Percentiles rank a stretch among this genome's conserved stretches.
Evolutionary conservation across 2,888 invertebrate species (phyloP).

Genomic region (Temnothorax unifasciatus): DNA sequence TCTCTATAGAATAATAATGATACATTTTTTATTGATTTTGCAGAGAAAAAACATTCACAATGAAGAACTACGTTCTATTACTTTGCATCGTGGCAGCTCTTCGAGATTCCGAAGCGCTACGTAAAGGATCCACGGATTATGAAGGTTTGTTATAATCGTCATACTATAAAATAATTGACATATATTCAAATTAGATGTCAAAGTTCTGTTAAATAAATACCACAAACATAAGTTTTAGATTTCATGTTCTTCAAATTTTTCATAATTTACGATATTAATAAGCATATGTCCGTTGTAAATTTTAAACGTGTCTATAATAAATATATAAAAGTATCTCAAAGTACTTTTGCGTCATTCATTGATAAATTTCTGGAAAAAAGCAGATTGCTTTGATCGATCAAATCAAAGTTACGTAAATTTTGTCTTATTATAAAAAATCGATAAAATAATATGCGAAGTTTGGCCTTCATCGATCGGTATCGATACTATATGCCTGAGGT

Average conservation of each 20-base stretch:
- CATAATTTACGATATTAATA: background rate
- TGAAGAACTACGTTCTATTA: conserved; percentile 63
- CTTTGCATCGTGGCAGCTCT: conserved; percentile 63
- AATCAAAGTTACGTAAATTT: background rate
- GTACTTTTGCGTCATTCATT: background rate
- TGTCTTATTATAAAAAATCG: background rate
- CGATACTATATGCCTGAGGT: background rate
- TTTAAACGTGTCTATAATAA: conserved; percentile 1
- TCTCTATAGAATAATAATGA: conserved; percentile 7
- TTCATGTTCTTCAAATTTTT: background rate
- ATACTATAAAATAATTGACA: conserved; percentile 15
- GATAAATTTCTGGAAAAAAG: background rate
- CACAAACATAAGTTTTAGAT: background rate
- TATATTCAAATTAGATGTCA: background rate
- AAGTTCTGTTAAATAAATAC: background rate
- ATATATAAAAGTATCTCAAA: background rate
- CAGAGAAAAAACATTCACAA: conserved; percentile 48
- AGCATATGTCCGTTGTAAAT: background rate
- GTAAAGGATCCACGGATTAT: conserved; percentile 73
- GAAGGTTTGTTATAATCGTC: conserved; percentile 74
- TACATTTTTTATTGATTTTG: conserved; percentile 25
- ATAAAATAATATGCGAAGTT: conserved; percentile 21
- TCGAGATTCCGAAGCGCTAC: conserved; percentile 62
- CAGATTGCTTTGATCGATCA: background rate
- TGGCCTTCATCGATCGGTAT: background rate